A percentile compares a stretch with the other conserved stretches of the same genome.
Evolutionary conservation across 2,797 vertebrate genomes (phyloP).

Genomic region (Halcyon leucocephala): DNA sequence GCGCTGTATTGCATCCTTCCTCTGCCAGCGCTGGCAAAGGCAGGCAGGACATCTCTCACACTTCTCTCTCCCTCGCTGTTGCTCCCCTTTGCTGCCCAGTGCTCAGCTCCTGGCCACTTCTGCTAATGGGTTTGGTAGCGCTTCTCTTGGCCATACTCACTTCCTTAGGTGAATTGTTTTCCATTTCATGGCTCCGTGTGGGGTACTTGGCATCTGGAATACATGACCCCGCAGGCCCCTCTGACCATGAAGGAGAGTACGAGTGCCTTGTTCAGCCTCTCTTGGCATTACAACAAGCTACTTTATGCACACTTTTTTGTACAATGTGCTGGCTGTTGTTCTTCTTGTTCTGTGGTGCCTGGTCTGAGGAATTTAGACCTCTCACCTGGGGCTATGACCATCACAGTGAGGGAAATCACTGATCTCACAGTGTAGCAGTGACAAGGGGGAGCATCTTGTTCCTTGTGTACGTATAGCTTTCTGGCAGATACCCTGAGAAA

Average conservation of each 20-base stretch:
- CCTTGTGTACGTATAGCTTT: background rate
- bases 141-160: background rate
- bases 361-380: background rate
- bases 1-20: background rate
- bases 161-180: background rate
- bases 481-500: rapidly evolving
- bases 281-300: background rate
- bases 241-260: rapidly evolving
- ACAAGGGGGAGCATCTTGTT: background rate
- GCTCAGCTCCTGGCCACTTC: background rate
- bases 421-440: rapidly evolving
- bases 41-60: rapidly evolving
- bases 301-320: background rate
- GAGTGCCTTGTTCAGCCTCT: background rate
- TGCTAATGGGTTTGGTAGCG: background rate
- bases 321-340: background rate
- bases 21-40: background rate
- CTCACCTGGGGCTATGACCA: background rate
- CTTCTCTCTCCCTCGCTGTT: background rate
- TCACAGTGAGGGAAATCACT: background rate
- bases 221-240: rapidly evolving
- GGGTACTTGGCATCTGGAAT: background rate
- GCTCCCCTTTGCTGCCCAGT: background rate
- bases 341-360: background rate
- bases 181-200: background rate